These are phyloP conservation scores for Rhinoderma darwinii DNA, from an alignment of 2,113 vertebrate genomes.

Conservation along the genomic window DNA sequence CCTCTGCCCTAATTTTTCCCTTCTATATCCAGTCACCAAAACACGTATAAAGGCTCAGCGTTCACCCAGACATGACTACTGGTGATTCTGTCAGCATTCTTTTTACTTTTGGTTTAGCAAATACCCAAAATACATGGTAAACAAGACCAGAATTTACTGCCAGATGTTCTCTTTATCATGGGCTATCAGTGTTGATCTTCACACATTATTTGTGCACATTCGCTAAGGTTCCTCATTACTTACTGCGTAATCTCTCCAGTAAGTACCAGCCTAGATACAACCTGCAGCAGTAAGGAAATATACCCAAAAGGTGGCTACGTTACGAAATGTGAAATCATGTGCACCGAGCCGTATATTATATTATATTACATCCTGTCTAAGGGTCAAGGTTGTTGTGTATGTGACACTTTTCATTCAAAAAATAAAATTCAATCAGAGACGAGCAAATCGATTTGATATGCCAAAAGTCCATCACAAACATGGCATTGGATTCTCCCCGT, in stretches of 20 bases:
- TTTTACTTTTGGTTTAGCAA: neutral
- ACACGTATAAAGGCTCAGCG: neutral
- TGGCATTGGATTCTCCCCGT: neutral
- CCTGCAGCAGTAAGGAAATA: neutral
- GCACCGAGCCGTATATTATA: neutral
- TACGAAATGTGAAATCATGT: neutral
- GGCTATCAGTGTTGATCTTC: neutral
- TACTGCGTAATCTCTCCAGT: neutral
- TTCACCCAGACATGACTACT: neutral
- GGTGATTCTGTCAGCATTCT: neutral
- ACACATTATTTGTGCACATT: neutral
- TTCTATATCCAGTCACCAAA: neutral
- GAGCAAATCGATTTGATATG: neutral
- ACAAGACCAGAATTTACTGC: neutral
- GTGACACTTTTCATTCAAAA: neutral
- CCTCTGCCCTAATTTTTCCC: neutral
- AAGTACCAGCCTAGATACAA: neutral
- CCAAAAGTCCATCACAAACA: neutral
- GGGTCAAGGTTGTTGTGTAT: neutral
- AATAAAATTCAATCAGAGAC: neutral
- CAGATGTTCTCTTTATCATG: neutral
- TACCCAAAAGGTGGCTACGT: neutral
- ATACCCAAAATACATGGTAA: neutral
- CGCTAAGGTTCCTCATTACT: neutral
- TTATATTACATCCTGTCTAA: neutral